A percentile compares a stretch with the other conserved stretches of the same genome.
phyloP scores from a whole-genome alignment of 2,113 vertebrate species.

The Illadopsis cleaveri region DNA sequence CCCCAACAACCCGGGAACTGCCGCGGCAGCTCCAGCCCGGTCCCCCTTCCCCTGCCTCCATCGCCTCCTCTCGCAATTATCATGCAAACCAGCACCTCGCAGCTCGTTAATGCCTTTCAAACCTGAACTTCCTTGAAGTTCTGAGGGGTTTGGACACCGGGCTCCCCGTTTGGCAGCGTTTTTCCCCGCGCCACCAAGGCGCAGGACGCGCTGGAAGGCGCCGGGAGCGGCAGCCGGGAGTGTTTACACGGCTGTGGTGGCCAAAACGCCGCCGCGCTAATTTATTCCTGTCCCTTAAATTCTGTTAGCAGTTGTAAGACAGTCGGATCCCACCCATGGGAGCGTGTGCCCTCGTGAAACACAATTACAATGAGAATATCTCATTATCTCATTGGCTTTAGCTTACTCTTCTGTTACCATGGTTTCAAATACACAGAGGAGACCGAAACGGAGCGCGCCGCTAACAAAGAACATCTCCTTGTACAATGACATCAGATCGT shows the following conservation, averaged over 20 bases:
- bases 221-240: conserved; percentile 41
- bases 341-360: conserved; percentile 82
- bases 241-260: conserved; percentile 69
- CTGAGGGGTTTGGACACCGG: conserved; percentile 63
- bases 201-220: conserved; percentile 12
- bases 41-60: conserved; percentile 18
- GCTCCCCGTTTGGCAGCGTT: conserved; percentile 54
- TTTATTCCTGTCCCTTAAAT: conserved; percentile 76
- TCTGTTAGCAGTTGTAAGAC: conserved; percentile 81
- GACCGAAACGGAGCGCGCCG: conserved; percentile 78
- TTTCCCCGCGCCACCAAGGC: conserved; percentile 31
- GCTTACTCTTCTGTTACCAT: conserved; percentile 88
- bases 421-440: conserved; percentile 89
- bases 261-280: conserved; percentile 57
- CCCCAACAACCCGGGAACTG: not conserved
- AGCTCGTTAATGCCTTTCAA: conserved; percentile 70
- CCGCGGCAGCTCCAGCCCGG: not conserved
- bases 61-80: conserved; percentile 68
- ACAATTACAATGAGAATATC: conserved; percentile 88
- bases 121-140: conserved; percentile 79
- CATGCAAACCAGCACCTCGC: conserved; percentile 74
- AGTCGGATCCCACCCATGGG: conserved; percentile 82
- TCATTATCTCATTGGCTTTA: conserved; percentile 90
- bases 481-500: conserved; percentile 87
- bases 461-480: conserved; percentile 88